Evolutionary conservation across 2,888 invertebrate species (phyloP), one percentile per base, ranked within the genome.

Genomic region (Drosophila leonis): DNA sequence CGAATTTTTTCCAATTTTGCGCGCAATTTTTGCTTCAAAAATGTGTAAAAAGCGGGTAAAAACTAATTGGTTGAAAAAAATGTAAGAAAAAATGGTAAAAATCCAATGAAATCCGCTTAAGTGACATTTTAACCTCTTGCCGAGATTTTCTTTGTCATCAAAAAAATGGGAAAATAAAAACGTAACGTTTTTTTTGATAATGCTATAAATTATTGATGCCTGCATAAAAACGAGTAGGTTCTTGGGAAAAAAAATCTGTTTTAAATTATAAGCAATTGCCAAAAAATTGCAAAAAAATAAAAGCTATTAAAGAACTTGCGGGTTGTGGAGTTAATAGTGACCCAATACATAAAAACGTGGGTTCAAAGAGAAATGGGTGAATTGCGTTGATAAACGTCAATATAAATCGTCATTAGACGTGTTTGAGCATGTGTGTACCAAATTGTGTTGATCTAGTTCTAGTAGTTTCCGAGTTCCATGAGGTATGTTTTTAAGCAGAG

Each of bases 41-140:
- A 63, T 63, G 33, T 62, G 31, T 29, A 60, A 75, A 75, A 76
- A 74, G 55, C 39, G 39, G 61, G 18, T n/a, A 46, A 72, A 79
- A 72, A 72, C 49, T 65, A 74, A 76, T 71, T 76, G 80, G 29
- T 52, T 27, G 61, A 73, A 73, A 82, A 44, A 74, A 74, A 56
- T 55, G 5, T 46, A 41, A 18, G 56, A 31, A 56, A 56, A 42
- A 56, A 31, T 20, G 2, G 29, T 20, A 56, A 77, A 75, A 65
- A 15, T 27, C n/a, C 15, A 65, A 18, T 10, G 10, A 62, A 84
- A 86, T 89, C 84, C 60, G 84, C 82, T 87, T 76, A 89, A 79
- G 78, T 90, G 90, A 86, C 90, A 89, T 87, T 83, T 83, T 83
- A 87, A 90, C 90, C 86, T 87, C 79, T 87, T 86, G 48, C 65